phyloP scores from a whole-genome alignment of 2,797 vertebrate species.

The Sebastes jordani region DNA sequence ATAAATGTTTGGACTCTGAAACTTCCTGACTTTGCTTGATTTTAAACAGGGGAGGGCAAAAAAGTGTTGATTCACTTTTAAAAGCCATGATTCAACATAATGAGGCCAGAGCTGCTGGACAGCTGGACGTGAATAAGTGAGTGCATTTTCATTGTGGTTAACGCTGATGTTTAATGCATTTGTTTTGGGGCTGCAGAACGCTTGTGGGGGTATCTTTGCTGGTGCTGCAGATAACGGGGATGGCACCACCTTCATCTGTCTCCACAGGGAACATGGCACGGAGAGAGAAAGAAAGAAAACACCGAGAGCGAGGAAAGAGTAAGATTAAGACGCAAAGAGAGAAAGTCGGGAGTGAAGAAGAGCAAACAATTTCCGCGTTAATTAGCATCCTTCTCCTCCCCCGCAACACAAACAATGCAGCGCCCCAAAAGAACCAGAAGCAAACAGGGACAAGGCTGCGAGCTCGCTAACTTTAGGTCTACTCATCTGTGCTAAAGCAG shows the following conservation, averaged over 20 bases:
- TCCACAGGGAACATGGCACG: constrained; percentile 46
- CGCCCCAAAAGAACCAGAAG: constrained; percentile 37
- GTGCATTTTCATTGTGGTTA: constrained; percentile 9
- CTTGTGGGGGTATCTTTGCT: constrained; percentile 27
- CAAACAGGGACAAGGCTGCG: constrained; percentile 53
- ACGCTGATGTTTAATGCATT: constrained; percentile 26
- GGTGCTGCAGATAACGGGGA: constrained; percentile 61
- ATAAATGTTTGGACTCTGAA: neutral
- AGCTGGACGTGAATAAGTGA: constrained; percentile 32
- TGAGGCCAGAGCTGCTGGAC: constrained; percentile 1
- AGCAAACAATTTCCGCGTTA: constrained; percentile 66
- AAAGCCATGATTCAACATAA: constrained; percentile 3
- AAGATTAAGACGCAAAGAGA: constrained; percentile 44
- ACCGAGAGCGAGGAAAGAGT: neutral
- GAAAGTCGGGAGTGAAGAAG: constrained; percentile 14
- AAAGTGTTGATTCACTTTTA: neutral
- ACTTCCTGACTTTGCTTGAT: neutral
- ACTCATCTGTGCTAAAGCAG: constrained; percentile 59
- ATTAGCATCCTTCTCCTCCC: constrained; percentile 69
- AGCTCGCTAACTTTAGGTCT: constrained; percentile 47
- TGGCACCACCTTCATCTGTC: constrained; percentile 62
- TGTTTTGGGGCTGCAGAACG: constrained; percentile 20
- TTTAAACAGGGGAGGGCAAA: neutral
- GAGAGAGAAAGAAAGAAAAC: constrained; percentile 4
- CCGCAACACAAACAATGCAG: constrained; percentile 57